Percentiles rank a stretch among this genome's conserved stretches.
phyloP scores from a whole-genome alignment of 1,140 invertebrate genomes.

The Drosophila jambulina region DNA sequence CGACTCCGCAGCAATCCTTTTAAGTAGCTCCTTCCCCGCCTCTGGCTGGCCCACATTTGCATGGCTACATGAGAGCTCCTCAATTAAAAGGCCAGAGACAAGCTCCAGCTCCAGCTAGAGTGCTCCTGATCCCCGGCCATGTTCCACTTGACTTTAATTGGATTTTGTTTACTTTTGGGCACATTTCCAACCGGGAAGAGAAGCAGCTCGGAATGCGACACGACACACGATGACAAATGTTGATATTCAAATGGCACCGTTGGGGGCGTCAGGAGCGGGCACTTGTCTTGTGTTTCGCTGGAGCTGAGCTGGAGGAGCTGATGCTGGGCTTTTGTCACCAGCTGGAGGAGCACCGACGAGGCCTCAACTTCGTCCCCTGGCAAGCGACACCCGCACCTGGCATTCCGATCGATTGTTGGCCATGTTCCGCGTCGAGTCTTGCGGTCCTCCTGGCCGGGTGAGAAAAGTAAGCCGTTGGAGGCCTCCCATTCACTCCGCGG shows the following conservation, averaged over 20 bases:
- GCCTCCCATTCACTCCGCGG: conserved; percentile 4
- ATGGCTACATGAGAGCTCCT: conserved; percentile 67
- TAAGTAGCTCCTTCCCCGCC: conserved; percentile 47
- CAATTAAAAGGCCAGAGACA: conserved; percentile 71
- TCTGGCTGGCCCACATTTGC: conserved; percentile 67
- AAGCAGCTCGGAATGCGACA: conserved; percentile 67
- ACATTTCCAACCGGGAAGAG: conserved; percentile 60
- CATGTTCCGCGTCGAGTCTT: conserved; percentile 59
- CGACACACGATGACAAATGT: conserved; percentile 82
- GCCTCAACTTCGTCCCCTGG: conserved; percentile 3
- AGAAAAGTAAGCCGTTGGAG: conserved; percentile 72
- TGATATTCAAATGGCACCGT: conserved; percentile 80
- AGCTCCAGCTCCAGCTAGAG: conserved; percentile 4
- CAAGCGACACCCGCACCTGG: conserved; percentile 61
- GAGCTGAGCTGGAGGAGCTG: conserved; percentile 5
- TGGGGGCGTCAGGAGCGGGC: conserved; percentile 53
- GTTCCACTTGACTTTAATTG: conserved; percentile 81
- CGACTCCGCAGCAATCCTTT: conserved; percentile 45
- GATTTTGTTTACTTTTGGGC: conserved; percentile 78
- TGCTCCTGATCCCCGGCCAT: conserved; percentile 60
- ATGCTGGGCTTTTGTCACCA: conserved; percentile 57
- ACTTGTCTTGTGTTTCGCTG: conserved; percentile 22
- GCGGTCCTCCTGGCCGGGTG: conserved; percentile 51
- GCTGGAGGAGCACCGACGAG: conserved; percentile 17
- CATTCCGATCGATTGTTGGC: conserved; percentile 77